phyloP scores from a whole-genome alignment of 2,113 vertebrate species.

The Perca schrenkii region DNA sequence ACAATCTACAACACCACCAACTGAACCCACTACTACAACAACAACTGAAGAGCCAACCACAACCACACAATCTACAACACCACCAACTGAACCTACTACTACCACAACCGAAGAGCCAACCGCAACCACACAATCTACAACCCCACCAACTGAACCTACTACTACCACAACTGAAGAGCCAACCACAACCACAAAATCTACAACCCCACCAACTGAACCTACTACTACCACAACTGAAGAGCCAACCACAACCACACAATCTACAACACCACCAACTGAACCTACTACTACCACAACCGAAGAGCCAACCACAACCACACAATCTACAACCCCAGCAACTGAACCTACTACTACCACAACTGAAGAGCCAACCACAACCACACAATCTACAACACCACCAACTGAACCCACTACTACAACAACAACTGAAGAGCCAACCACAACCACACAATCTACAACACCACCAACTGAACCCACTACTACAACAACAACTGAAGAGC shows the following conservation, averaged over 20 bases:
- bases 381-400: background rate
- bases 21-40: background rate
- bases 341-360: conserved; percentile 11
- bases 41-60: background rate
- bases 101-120: background rate
- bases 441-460: background rate
- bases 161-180: conserved; percentile 1
- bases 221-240: background rate
- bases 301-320: background rate
- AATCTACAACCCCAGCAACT: background rate
- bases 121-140: background rate
- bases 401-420: background rate
- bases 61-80: background rate
- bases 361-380: background rate
- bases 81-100: background rate
- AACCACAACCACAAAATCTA: background rate
- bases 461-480: background rate
- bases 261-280: background rate
- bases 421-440: background rate
- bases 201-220: background rate
- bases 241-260: background rate
- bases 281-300: background rate
- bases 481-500: background rate
- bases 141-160: background rate
- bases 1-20: background rate